phyloP scores from a whole-genome alignment of 2,113 vertebrate species.

The Rhadina sibilatrix region DNA sequence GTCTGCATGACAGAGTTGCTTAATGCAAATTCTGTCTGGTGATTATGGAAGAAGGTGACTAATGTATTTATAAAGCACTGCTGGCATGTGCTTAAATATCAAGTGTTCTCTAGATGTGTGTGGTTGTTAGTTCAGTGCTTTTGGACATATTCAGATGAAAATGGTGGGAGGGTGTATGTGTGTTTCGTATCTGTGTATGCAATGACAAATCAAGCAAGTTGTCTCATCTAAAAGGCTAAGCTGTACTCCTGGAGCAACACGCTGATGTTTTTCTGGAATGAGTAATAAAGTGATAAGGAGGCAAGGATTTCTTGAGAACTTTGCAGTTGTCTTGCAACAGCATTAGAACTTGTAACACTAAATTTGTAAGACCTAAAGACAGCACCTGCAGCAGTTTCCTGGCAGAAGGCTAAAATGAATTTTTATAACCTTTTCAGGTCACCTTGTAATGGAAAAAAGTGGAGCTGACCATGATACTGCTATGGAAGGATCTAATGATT shows the following conservation, averaged over 20 bases:
- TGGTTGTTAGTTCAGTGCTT: background rate
- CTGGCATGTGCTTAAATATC: background rate
- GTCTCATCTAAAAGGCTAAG: background rate
- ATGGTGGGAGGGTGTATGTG: background rate
- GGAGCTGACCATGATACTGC: slow-evolving; percentile 33
- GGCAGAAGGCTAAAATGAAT: background rate
- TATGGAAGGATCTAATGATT: slow-evolving; percentile 37
- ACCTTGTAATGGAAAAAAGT: slow-evolving; percentile 63
- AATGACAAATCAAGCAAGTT: background rate
- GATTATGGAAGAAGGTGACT: background rate
- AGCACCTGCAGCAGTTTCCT: background rate
- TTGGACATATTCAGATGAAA: background rate
- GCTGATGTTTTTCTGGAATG: background rate
- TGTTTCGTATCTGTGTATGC: background rate
- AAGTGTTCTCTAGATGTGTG: background rate
- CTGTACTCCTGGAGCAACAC: background rate
- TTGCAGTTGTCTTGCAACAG: background rate
- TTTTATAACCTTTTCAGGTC: slow-evolving; percentile 61
- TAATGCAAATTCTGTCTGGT: background rate
- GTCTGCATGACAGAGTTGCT: background rate
- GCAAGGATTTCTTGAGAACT: background rate
- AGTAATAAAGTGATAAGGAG: background rate
- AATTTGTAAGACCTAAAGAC: background rate
- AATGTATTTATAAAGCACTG: background rate
- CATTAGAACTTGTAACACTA: background rate